Evolutionary conservation across 1,140 invertebrate genomes (phyloP), one percentile per base, ranked within the genome.

Genomic region (Saccostrea glomerata): DNA sequence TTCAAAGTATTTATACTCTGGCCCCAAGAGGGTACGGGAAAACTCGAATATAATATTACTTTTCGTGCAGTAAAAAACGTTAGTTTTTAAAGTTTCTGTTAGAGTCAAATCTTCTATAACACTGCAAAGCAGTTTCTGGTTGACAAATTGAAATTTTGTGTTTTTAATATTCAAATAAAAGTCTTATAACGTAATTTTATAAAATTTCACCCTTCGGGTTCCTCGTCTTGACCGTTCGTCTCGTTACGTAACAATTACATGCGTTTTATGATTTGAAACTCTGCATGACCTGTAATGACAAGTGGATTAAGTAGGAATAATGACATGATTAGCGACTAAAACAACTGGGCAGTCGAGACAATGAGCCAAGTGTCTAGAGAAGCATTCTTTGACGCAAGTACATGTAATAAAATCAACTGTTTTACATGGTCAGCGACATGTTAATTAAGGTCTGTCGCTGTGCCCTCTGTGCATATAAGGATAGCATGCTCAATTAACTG

Each of bases 231-330:
- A 73, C 25, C 66, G 0, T 23, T 73, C 66, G 7, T 66, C 20
- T 73, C 9, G 25, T 73, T 73, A 9, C 66, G 66, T 30, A 73
- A 73, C 25, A 25, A 73, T 73, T 25, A 73, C 66, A 73, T 73
- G 25, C 23, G 13, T 25, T 73, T 73, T 66, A 66, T 66, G 20
- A 66, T n/a, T 23, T 66, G 60, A n/a, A 66, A 20, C 60, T 66
- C 20, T 66, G 60, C 60, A 66, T 73, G 66, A 73, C 25, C 25
- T 73, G 66, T 23, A 25, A 73, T 73, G 66, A 73, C 66, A 73
- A 73, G 25, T 23, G 25, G 4, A 20, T 23, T 66, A n/a, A n/a
- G 23, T 23, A 66, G 20, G n/a, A 73, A 25, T 73, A 30, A 25
- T 73, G n/a, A 25, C 25, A 60, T 60, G 58, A 60, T 17, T 60